Conservation (phyloP, 2,888 invertebrate species). For the Tachystola acroxantha region DNA sequence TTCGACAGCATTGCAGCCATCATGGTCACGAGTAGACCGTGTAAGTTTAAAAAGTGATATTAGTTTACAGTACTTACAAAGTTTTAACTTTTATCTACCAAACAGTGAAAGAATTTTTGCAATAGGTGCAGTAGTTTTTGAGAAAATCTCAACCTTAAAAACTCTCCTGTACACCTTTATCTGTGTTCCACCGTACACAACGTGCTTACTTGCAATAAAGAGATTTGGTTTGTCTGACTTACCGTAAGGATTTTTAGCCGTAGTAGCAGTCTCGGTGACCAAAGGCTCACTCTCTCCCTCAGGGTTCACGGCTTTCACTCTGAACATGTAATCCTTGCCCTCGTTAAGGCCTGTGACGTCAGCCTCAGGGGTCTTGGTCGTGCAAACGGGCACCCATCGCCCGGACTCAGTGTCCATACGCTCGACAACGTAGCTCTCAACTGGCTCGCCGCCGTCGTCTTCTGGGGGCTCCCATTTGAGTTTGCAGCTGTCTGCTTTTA, state of each 20-base stretch:
- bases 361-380: slow-evolving; percentile 84
- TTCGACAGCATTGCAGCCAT: no score
- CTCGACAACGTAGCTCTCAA: slow-evolving; percentile 96
- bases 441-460: slow-evolving; percentile 96
- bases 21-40: no score
- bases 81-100: no score
- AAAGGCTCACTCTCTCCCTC: slow-evolving; percentile 99
- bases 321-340: slow-evolving; percentile 98
- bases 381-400: slow-evolving; percentile 94
- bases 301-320: slow-evolving; percentile 97
- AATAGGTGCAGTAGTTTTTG: no score
- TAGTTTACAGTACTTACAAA: no score
- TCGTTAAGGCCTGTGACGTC: slow-evolving; percentile 95
- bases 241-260: slow-evolving; percentile 98
- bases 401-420: slow-evolving; percentile 96
- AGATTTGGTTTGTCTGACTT: no score
- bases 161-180: no score
- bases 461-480: slow-evolving; percentile 97
- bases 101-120: no score
- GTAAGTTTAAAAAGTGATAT: no score
- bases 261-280: slow-evolving; percentile 91
- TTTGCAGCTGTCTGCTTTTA: slow-evolving; percentile 94
- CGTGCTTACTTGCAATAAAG: no score
- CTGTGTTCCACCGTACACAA: no score
- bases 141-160: no score